Evolutionary conservation across 2,113 vertebrate species (phyloP), one percentile per base, ranked within the genome.

Genomic region (Suncus etruscus): DNA sequence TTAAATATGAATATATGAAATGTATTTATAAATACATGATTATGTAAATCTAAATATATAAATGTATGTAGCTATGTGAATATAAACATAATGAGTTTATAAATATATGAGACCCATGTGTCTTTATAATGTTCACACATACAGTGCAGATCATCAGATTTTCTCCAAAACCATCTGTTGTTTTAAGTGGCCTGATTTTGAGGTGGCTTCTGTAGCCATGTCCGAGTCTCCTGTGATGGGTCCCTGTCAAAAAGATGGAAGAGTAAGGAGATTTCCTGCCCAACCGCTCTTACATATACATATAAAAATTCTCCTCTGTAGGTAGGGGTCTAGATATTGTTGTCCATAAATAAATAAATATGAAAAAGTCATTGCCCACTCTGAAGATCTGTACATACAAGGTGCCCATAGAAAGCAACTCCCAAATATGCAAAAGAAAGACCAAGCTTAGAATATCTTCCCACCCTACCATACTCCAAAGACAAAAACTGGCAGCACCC

Each of bases 301-400:
- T 61, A 61, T 20, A 18, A 61, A 61, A 16, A 54, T 12, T 20
- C 25, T 69, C 50, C 22, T 0, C 22, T 29, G 5, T 5, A 14
- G 6, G 8, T 12, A 66, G 25, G 11, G 39, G 24, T 29, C 47
- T 58, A 7, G 31, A 8, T 8, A 11, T 11, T 6, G 12, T 18
- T 10, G 3, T 2, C 47, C 27, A 8, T 11, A 70, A 20, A 39
- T 47, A 14, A 12, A 18, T 24, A 6, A 0, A 0, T 3, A 20
- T 8, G 32, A 11, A 11, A 1, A 11, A 1, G 0, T 0, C 15
- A 27, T 29, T 0, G 0, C 11, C 32, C 58, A 39, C 11, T 1
- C 27, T 51, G 1, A 47, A 66, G 84, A 61, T 27, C 12, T 61
- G 8, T 50, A 29, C 11, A 10, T 11, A n/a, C 68, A 69, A 69